A percentile compares a stretch with the other conserved stretches of the same genome.
These are phyloP conservation scores for Pentalonia nigronervosa DNA, from an alignment of 1,140 invertebrate species.

Conservation along the genomic window DNA sequence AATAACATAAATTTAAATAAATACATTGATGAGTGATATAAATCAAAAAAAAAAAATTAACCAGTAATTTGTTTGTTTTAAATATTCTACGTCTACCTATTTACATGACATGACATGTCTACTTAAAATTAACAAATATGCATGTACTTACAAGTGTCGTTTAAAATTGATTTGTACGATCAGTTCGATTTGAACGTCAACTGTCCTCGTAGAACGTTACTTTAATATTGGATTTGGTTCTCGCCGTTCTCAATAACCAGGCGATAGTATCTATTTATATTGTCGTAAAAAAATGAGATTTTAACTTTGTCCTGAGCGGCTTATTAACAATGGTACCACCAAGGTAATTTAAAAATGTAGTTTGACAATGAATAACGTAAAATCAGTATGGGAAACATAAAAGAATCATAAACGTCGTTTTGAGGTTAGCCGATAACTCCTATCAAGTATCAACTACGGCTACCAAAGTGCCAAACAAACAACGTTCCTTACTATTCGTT, in stretches of 20 bases:
- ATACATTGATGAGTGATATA: not conserved
- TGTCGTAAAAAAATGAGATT: not conserved
- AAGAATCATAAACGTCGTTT: not conserved
- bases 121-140: not conserved
- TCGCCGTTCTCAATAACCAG: not conserved
- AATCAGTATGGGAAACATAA: not conserved
- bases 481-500: conserved; percentile 2
- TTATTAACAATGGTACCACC: not conserved
- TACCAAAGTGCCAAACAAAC: not conserved
- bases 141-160: not conserved
- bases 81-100: not conserved
- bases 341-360: not conserved
- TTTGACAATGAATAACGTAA: not conserved
- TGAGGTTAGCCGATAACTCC: conserved; percentile 24
- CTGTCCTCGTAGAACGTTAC: not conserved
- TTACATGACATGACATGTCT: not conserved
- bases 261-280: not conserved
- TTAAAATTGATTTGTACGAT: not conserved
- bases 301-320: not conserved
- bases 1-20: not conserved
- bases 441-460: conserved; percentile 30
- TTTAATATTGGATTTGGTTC: conserved; percentile 22
- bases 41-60: not conserved
- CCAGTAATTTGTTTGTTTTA: not conserved
- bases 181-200: not conserved